Evolutionary conservation across 2,113 vertebrate species (phyloP).

Genomic region (Perccottus glenii): DNA sequence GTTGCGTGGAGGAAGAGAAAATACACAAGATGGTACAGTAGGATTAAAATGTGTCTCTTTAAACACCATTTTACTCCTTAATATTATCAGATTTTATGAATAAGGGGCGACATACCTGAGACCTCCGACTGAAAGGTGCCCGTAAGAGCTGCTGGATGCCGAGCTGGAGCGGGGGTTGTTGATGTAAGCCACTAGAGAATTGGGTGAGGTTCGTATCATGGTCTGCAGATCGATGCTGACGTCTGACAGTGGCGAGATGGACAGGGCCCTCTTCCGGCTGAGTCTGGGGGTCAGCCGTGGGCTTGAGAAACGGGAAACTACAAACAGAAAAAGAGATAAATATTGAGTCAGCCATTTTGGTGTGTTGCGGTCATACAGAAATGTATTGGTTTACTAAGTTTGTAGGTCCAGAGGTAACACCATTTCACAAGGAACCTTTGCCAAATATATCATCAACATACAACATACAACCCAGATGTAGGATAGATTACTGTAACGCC

Average conservation of each 20-base stretch:
- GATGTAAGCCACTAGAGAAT: constrained; percentile 98
- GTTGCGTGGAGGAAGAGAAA: constrained; percentile 3
- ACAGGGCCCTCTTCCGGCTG: constrained; percentile 93
- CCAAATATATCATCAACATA: no score
- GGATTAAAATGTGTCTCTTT: neutral
- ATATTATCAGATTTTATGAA: neutral
- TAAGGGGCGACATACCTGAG: constrained; percentile 85
- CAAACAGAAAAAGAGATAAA: constrained; percentile 11
- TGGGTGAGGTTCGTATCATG: constrained; percentile 98
- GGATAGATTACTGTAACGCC: no score
- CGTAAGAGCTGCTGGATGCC: constrained; percentile 94
- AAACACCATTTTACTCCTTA: neutral
- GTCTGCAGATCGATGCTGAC: constrained; percentile 99
- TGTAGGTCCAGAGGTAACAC: neutral
- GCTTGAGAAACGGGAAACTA: constrained; percentile 95
- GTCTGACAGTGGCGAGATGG: constrained; percentile 95
- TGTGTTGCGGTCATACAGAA: neutral
- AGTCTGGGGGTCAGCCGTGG: constrained; percentile 90
- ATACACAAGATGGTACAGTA: neutral
- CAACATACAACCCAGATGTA: no score
- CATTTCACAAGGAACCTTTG: no score
- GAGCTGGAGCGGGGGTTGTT: constrained; percentile 99
- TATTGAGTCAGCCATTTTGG: neutral
- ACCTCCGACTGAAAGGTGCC: constrained; percentile 93
- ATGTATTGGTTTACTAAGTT: neutral